Evolutionary conservation across 2,888 invertebrate species (phyloP).

Genomic region (Hirtodrosophila confusa): DNA sequence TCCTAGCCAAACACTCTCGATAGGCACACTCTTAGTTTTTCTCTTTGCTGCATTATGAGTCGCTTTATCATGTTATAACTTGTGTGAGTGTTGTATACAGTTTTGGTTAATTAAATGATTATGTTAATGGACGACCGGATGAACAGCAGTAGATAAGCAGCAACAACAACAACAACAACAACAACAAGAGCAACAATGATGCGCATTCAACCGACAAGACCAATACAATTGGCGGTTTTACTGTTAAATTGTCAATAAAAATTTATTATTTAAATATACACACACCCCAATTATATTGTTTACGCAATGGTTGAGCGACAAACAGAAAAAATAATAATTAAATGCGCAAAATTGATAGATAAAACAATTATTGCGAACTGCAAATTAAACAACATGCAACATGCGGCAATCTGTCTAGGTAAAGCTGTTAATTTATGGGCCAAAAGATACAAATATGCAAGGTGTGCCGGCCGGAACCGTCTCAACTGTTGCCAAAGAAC

Average conservation of each 20-base stretch:
- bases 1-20: too few species aligned
- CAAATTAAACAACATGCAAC: constrained; percentile 66
- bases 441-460: constrained; percentile 16
- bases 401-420: constrained; percentile 61
- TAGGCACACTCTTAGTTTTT: constrained; percentile 2
- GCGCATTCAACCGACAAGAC: constrained; percentile 67
- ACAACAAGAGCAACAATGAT: constrained; percentile 39
- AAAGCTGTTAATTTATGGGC: constrained; percentile 48
- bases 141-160: constrained; percentile 53
- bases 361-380: constrained; percentile 70
- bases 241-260: constrained; percentile 79
- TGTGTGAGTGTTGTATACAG: constrained; percentile 38
- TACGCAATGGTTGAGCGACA: constrained; percentile 12
- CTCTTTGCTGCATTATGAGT: constrained; percentile 30
- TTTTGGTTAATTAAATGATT: constrained; percentile 80
- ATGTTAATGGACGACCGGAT: constrained; percentile 79
- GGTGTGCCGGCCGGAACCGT: constrained; percentile 51
- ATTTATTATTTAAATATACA: constrained; percentile 72
- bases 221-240: constrained; percentile 74
- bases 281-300: constrained; percentile 32
- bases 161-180: constrained; percentile 27
- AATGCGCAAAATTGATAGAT: constrained; percentile 65
- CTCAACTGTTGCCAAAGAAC: constrained; percentile 24
- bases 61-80: constrained; percentile 59
- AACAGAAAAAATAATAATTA: constrained; percentile 58